Conservation (phyloP, 2,113 vertebrate species). For the Pseudopipra pipra region DNA sequence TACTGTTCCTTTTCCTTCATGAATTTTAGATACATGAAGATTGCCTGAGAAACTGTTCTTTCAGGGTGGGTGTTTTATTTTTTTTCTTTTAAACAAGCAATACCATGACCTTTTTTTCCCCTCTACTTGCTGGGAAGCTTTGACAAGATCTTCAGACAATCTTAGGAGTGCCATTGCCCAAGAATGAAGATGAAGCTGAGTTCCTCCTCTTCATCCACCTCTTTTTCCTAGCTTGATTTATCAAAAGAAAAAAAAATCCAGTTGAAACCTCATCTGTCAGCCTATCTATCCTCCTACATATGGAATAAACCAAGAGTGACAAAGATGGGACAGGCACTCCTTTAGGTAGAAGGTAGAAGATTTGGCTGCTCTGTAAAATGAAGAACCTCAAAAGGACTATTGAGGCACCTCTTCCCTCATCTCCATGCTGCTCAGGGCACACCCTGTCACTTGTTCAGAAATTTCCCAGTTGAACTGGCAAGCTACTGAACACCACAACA, state of each 20-base stretch:
- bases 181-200: not conserved
- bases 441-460: not conserved
- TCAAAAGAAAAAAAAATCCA: not conserved
- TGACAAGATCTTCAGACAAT: not conserved
- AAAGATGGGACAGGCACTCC: not conserved
- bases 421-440: not conserved
- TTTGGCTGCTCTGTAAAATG: not conserved
- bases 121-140: not conserved
- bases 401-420: not conserved
- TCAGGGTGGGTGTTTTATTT: not conserved
- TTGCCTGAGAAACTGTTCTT: not conserved
- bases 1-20: not conserved
- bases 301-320: not conserved
- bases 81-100: not conserved
- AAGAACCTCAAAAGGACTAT: not conserved
- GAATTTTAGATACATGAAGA: not conserved
- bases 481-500: not conserved
- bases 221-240: not conserved
- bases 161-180: not conserved
- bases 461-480: not conserved
- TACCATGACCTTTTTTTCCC: not conserved
- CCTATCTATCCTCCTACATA: not conserved
- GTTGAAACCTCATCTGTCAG: not conserved
- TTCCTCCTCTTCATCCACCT: not conserved
- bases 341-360: not conserved